phyloP scores from a whole-genome alignment of 2,113 vertebrate genomes.

The Tringa solitaria region DNA sequence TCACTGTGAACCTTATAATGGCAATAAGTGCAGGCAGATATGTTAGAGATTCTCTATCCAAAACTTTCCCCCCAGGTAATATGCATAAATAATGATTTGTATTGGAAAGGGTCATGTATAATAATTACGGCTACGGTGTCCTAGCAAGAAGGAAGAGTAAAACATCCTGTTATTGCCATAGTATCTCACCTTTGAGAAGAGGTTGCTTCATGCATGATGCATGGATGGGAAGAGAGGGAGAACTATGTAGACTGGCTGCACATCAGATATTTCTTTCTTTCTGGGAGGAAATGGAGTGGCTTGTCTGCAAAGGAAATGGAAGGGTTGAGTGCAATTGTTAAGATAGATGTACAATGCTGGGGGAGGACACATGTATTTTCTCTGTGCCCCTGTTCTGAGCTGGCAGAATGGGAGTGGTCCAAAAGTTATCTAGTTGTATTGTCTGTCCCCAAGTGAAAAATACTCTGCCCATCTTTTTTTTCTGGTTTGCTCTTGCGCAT shows the following conservation, averaged over 20 bases:
- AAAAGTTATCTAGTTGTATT: not conserved
- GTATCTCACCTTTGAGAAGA: not conserved
- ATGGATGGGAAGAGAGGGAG: not conserved
- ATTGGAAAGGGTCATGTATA: not conserved
- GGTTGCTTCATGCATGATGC: not conserved
- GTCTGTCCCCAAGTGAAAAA: not conserved
- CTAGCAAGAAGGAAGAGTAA: not conserved
- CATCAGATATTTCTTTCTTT: not conserved
- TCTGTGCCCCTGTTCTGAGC: not conserved
- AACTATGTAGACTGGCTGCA: not conserved
- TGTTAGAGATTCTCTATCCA: not conserved
- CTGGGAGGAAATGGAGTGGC: not conserved
- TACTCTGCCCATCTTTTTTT: not conserved
- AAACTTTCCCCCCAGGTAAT: not conserved
- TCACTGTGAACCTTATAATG: not conserved
- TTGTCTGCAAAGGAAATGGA: not conserved
- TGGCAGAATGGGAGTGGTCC: not conserved
- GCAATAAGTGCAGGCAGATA: not conserved
- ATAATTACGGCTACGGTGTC: not conserved
- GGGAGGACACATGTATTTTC: not conserved
- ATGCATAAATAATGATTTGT: not conserved
- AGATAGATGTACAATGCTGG: fast-evolving
- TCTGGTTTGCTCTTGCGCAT: not conserved
- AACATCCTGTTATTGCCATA: not conserved
- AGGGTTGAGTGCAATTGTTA: not conserved